Percentiles rank a stretch among this genome's conserved stretches.
phyloP scores from a whole-genome alignment of 2,888 invertebrate genomes.

The Andrena praecox region DNA sequence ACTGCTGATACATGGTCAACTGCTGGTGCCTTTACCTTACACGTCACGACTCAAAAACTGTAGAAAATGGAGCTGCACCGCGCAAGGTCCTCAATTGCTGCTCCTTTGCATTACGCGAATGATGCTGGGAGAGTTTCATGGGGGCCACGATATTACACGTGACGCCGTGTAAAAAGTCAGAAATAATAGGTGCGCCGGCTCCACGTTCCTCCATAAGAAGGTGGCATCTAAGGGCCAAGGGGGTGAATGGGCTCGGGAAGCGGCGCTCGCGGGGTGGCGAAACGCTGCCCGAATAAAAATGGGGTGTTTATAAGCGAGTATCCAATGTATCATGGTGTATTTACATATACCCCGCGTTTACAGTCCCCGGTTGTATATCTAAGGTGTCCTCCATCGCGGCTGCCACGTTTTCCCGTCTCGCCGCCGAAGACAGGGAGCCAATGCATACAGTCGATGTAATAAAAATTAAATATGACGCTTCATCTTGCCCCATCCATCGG shows the following conservation, averaged over 20 bases:
- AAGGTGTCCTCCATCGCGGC: slow-evolving; percentile 55
- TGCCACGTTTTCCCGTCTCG: slow-evolving; percentile 35
- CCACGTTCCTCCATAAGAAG: slow-evolving; percentile 29
- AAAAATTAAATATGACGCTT: slow-evolving; percentile 84
- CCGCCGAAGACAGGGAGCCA: slow-evolving; percentile 62
- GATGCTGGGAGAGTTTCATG: slow-evolving; percentile 7
- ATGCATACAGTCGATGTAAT: slow-evolving; percentile 80
- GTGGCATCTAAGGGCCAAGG: slow-evolving; percentile 57
- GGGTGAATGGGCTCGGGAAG: slow-evolving; percentile 52
- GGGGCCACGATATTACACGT: slow-evolving; percentile 62
- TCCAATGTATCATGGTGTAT: slow-evolving; percentile 85
- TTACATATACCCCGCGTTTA: slow-evolving; percentile 83
- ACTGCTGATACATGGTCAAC: no score
- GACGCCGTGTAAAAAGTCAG: slow-evolving; percentile 72
- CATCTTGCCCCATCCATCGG: slow-evolving; percentile 64
- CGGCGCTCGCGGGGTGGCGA: slow-evolving; percentile 75
- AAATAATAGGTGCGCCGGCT: slow-evolving; percentile 77
- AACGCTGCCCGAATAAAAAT: slow-evolving; percentile 84
- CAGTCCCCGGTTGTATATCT: slow-evolving; percentile 75
- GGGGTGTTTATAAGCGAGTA: slow-evolving; percentile 85
- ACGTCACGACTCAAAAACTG: no score
- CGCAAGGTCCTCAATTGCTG: no score
- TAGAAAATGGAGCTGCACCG: no score
- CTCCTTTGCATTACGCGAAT: not conserved
- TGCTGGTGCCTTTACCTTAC: no score